Conservation (phyloP, 1,140 invertebrate species). For the Lordiphosa collinella region DNA sequence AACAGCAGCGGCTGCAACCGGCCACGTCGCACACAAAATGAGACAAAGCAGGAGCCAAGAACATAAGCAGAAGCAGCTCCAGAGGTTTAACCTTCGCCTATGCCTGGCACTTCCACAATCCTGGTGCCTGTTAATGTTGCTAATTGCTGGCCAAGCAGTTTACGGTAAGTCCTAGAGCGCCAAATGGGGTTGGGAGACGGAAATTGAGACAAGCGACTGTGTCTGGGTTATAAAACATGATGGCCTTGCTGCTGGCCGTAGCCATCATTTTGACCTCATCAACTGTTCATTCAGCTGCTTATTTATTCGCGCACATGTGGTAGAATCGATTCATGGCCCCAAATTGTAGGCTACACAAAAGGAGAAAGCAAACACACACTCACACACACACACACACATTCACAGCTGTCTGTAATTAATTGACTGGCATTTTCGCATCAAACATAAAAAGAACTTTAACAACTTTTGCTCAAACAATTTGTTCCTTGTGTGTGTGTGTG, state of each 20-base stretch:
- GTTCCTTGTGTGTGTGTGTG: background rate
- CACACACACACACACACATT: conserved; percentile 8
- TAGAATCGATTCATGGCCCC: conserved; percentile 25
- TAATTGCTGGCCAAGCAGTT: conserved; percentile 72
- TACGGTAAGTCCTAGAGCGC: conserved; percentile 61
- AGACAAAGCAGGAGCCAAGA: conserved; percentile 18
- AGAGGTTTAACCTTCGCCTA: conserved; percentile 30
- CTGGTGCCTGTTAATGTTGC: conserved; percentile 55
- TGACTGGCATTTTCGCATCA: conserved; percentile 65
- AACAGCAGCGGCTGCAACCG: too few species aligned
- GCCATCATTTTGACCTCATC: conserved; percentile 64
- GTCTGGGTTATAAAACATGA: conserved; percentile 40
- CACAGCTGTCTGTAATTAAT: conserved; percentile 64
- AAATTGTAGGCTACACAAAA: conserved; percentile 51
- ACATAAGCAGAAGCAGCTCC: conserved; percentile 16
- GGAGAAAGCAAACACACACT: conserved; percentile 26
- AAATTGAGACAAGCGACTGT: conserved; percentile 51
- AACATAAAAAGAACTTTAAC: conserved; percentile 41
- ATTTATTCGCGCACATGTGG: conserved; percentile 45
- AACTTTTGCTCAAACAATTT: conserved; percentile 33
- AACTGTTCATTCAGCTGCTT: conserved; percentile 60
- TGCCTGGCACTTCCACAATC: conserved; percentile 8
- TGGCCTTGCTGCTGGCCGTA: conserved; percentile 19
- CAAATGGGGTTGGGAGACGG: too few species aligned
- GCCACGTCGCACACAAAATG: background rate